Percentiles rank a stretch among this genome's conserved stretches.
phyloP scores from a whole-genome alignment of 2,797 vertebrate species.

The Leptatherina wallacei region DNA sequence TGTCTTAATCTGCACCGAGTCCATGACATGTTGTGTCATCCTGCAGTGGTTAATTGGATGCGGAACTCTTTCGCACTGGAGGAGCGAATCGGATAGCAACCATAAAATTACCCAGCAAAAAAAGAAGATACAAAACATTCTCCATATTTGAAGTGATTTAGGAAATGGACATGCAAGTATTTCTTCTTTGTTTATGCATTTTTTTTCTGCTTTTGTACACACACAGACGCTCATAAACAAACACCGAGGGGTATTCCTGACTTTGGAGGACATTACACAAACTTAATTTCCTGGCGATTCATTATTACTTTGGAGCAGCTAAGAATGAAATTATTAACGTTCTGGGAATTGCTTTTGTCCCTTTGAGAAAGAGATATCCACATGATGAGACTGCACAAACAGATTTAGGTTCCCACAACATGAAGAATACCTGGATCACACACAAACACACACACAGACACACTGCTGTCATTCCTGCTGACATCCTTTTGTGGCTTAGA shows the following conservation, averaged over 20 bases:
- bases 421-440: background rate
- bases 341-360: background rate
- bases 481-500: background rate
- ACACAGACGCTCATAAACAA: background rate
- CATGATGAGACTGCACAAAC: slow-evolving; percentile 1
- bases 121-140: slow-evolving; percentile 17
- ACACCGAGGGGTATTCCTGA: background rate
- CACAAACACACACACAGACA: background rate
- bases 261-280: background rate
- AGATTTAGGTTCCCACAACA: background rate
- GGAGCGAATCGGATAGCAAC: background rate
- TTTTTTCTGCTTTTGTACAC: background rate
- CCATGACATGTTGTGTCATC: background rate
- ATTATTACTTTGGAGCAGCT: background rate
- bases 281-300: background rate
- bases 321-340: background rate
- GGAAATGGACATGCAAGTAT: background rate
- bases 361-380: background rate
- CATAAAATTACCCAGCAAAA: slow-evolving; percentile 2
- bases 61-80: background rate
- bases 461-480: slow-evolving; percentile 4
- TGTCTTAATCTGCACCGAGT: background rate
- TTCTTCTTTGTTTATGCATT: background rate
- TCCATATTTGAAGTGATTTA: slow-evolving; percentile 19
- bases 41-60: slow-evolving; percentile 1